A percentile compares a stretch with the other conserved stretches of the same genome.
These are phyloP conservation scores for Lasioglossum lativentre DNA, from an alignment of 2,888 invertebrate species.

Conservation along the genomic window DNA sequence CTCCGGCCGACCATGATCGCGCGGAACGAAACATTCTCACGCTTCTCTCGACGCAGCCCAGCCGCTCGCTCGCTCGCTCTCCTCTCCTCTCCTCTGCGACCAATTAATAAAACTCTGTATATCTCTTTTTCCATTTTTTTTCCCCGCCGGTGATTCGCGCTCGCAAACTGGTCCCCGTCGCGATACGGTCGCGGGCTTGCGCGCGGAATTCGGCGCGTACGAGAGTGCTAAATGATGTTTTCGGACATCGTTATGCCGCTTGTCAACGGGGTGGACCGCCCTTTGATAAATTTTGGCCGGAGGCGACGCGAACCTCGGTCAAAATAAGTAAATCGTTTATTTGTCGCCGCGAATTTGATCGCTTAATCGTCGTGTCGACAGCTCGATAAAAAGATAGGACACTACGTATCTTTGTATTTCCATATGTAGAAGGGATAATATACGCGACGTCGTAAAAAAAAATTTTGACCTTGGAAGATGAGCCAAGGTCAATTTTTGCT, in stretches of 20 bases:
- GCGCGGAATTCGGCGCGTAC: constrained; percentile 23
- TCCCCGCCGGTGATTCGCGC: background rate
- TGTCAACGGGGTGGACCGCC: constrained; percentile 18
- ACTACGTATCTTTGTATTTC: no score
- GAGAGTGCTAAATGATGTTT: constrained; percentile 58
- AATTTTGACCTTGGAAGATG: no score
- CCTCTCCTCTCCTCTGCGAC: background rate
- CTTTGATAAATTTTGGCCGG: constrained; percentile 39
- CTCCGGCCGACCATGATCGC: background rate
- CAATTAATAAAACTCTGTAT: constrained; percentile 33
- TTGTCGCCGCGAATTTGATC: constrained; percentile 9
- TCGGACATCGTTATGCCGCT: constrained; percentile 21
- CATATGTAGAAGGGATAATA: no score
- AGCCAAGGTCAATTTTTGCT: no score
- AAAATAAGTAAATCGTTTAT: constrained; percentile 25
- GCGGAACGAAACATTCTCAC: constrained; percentile 5
- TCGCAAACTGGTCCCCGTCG: background rate
- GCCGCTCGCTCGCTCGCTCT: background rate
- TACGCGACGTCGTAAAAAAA: no score
- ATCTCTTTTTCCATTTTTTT: constrained; percentile 4
- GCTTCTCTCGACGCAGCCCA: background rate
- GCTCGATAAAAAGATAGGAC: no score
- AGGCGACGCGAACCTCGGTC: background rate
- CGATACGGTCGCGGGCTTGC: constrained; percentile 1
- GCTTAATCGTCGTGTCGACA: no score